Evolutionary conservation across 2,113 vertebrate genomes (phyloP), one percentile per base, ranked within the genome.

Genomic region (Cervus canadensis): DNA sequence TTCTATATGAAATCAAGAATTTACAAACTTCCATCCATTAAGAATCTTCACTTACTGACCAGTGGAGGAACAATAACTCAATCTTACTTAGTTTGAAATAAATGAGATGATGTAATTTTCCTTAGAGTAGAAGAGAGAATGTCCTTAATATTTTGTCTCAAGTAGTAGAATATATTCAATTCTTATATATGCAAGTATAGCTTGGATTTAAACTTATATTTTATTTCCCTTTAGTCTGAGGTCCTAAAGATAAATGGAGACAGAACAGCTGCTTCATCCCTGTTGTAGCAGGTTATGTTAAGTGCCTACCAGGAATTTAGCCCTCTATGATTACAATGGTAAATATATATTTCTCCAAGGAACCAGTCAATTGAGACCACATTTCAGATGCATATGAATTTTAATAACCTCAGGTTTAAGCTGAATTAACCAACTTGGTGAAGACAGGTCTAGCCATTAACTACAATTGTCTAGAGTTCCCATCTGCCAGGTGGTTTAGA

Each of bases 341-440:
- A 96, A 95, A 93, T 89, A 91, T 54, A 60, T 95, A 97, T 97
- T 94, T 97, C 95, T 95, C 97, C 25, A 94, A 98, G 96, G 96
- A 97, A 92, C 59, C 26, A 48, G 40, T 86, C 86, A 21, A 94
- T 28, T 57, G 57, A 94, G 92, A 97, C 67, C 45, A 95, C 79
- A 94, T 97, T 97, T 94, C 60, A 93, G 85, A 95, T 91, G 91
- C 52, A 96, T 96, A 84, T 83, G 87, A 57, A 97, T 97, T 98
- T 98, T 97, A 97, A 97, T 98, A 97, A 96, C 91, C 67, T 95
- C n/a, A 74, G 60, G 48, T 89, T 97, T 98, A 97, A 93, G 89
- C 23, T 71, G 67, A 97, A 98, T 97, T 97, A 96, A 91, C 91
- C 82, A 95, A 86, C 76, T 85, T 87, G 59, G 91, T 96, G 97